phyloP scores from a whole-genome alignment of 2,113 vertebrate species.

The Myiozetetes cayanensis region DNA sequence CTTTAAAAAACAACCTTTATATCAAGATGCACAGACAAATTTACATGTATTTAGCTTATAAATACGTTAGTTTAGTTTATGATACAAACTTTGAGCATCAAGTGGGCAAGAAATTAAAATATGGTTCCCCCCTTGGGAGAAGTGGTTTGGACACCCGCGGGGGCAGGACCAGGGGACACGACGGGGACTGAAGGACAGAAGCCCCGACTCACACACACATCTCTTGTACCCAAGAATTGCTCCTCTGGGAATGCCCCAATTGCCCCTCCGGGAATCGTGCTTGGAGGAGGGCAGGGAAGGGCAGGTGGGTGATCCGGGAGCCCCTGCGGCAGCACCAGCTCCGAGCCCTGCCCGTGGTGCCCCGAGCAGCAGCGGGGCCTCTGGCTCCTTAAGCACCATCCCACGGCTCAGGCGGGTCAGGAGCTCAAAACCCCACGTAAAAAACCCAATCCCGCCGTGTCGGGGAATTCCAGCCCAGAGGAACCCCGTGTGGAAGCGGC shows the following conservation, averaged over 20 bases:
- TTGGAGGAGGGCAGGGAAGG: not conserved
- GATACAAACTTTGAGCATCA: not conserved
- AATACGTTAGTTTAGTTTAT: not conserved
- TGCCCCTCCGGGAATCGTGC: accelerated
- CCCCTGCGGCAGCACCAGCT: not conserved
- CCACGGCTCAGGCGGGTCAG: accelerated
- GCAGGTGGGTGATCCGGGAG: not conserved
- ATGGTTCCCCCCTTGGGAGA: not conserved
- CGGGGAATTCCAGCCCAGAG: not conserved
- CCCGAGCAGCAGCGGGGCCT: not conserved
- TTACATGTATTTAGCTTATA: not conserved
- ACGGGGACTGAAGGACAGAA: not conserved
- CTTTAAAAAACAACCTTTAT: not conserved
- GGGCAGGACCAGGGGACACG: not conserved
- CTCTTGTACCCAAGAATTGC: not conserved
- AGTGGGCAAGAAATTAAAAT: not conserved
- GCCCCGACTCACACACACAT: accelerated
- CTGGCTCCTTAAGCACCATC: accelerated
- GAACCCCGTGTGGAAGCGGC: not conserved
- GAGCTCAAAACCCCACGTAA: accelerated
- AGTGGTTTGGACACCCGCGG: not conserved
- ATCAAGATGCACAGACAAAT: not conserved
- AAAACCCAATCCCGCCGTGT: not conserved
- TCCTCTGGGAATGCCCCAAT: not conserved
- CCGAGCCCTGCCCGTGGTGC: accelerated